Evolutionary conservation across 2,113 vertebrate species (phyloP).

Genomic region (Egretta garzetta): DNA sequence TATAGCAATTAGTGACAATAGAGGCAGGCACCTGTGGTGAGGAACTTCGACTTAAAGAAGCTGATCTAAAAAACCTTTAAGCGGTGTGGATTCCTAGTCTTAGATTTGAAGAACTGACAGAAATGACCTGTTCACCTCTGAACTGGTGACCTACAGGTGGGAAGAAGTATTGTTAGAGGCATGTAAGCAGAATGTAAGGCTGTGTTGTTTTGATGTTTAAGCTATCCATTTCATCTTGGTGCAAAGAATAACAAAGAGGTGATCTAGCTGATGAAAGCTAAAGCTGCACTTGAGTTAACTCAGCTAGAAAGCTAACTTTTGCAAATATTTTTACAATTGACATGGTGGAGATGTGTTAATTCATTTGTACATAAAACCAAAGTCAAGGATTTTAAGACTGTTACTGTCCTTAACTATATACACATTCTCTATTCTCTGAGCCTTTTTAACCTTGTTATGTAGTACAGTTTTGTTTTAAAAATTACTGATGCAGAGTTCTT

Average conservation of each 20-base stretch:
- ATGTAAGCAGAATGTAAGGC: slow-evolving; percentile 78
- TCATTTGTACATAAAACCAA: not conserved
- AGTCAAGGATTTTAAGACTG: not conserved
- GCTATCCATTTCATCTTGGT: slow-evolving; percentile 78
- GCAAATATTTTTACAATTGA: slow-evolving; percentile 24
- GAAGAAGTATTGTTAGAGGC: slow-evolving; percentile 83
- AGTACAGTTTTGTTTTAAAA: not conserved
- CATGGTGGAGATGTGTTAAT: not conserved
- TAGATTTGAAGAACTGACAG: slow-evolving; percentile 75
- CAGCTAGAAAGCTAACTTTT: slow-evolving; percentile 3
- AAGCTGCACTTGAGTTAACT: slow-evolving; percentile 35
- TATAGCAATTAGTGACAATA: slow-evolving; percentile 75
- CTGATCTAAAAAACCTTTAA: slow-evolving; percentile 65
- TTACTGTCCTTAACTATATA: not conserved
- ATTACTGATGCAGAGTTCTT: not conserved
- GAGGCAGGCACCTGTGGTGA: slow-evolving; percentile 83
- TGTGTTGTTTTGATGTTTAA: slow-evolving; percentile 80
- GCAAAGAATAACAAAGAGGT: slow-evolving; percentile 76
- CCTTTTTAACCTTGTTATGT: not conserved
- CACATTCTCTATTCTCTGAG: not conserved
- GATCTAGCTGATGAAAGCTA: slow-evolving; percentile 55
- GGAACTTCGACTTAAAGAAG: slow-evolving; percentile 75
- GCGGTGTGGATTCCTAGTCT: slow-evolving; percentile 52
- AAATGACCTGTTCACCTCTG: slow-evolving; percentile 76
- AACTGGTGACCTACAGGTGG: slow-evolving; percentile 91